Conservation (phyloP, 2,113 vertebrate species). For the Lepidothrix coronata region DNA sequence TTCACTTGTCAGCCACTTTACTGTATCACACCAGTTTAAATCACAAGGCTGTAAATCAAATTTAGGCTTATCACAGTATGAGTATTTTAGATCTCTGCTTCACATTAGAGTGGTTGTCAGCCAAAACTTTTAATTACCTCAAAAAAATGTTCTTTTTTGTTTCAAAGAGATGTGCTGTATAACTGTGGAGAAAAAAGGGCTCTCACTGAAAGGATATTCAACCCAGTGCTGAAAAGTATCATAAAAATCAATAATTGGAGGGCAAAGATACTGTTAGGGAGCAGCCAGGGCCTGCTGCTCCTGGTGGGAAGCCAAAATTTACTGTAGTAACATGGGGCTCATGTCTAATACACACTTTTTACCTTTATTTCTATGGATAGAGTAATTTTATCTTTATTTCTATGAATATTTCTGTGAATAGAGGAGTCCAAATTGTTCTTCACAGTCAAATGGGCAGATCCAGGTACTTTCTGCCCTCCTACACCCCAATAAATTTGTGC, state of each 20-base stretch:
- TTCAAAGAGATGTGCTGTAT: neutral
- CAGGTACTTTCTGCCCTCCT: neutral
- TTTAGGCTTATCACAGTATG: neutral
- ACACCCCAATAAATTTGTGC: neutral
- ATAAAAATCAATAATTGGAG: neutral
- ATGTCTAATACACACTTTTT: neutral
- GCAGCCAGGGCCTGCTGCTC: neutral
- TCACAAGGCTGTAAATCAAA: neutral
- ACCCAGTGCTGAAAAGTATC: neutral
- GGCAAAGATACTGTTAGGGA: neutral
- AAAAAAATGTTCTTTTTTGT: neutral
- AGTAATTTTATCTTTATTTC: neutral
- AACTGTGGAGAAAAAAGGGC: neutral
- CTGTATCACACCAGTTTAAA: neutral
- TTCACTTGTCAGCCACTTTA: neutral
- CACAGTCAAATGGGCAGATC: neutral
- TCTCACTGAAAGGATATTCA: neutral
- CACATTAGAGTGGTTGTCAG: neutral
- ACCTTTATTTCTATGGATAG: neutral
- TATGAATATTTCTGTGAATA: neutral
- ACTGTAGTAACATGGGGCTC: neutral
- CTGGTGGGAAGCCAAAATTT: neutral
- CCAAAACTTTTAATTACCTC: neutral
- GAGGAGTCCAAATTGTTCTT: neutral
- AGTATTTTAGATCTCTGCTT: neutral